Evolutionary conservation across 2,113 vertebrate species (phyloP).

Genomic region (Eidolon helvum): DNA sequence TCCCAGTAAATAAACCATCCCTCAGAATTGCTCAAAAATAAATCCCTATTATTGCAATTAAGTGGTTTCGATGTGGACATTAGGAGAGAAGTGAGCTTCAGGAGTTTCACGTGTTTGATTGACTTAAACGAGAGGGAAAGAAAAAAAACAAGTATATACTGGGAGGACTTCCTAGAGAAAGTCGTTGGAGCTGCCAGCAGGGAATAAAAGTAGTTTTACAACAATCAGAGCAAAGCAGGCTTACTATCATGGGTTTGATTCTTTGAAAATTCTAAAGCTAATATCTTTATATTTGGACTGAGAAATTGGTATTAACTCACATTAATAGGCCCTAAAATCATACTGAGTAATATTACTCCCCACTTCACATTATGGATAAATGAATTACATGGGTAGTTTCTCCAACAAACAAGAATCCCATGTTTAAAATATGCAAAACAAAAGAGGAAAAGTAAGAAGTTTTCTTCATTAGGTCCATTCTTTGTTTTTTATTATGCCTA

Average conservation of each 20-base stretch:
- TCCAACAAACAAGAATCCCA: neutral
- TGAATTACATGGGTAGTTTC: neutral
- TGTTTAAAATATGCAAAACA: neutral
- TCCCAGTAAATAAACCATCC: conserved; percentile 37
- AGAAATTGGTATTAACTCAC: neutral
- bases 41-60: conserved; percentile 52
- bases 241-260: neutral
- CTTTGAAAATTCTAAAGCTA: neutral
- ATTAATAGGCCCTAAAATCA: neutral
- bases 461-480: neutral
- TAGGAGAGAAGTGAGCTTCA: neutral
- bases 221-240: neutral
- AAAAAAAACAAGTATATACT: neutral
- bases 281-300: neutral
- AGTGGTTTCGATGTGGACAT: neutral
- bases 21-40: conserved; percentile 11
- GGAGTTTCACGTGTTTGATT: neutral
- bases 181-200: neutral
- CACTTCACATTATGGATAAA: neutral
- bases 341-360: no score
- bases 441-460: neutral
- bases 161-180: neutral
- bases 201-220: neutral
- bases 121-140: neutral
- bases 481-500: neutral